phyloP scores from a whole-genome alignment of 2,797 vertebrate genomes.

The Menidia menidia region DNA sequence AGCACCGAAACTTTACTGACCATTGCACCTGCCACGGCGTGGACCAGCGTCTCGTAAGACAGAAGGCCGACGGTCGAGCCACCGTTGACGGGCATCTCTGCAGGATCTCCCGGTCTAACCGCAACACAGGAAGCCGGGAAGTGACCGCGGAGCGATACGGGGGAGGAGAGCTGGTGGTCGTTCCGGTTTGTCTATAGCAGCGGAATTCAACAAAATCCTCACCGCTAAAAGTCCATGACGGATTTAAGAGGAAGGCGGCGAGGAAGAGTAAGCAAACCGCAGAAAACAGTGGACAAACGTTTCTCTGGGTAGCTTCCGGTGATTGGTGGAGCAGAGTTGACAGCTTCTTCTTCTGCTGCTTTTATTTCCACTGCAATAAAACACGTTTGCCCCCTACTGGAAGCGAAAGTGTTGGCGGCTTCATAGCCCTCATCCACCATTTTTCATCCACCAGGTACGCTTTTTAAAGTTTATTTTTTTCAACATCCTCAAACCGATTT shows the following conservation, averaged over 20 bases:
- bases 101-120: conserved; percentile 13
- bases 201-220: not conserved
- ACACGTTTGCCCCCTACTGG: conserved; percentile 1
- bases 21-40: conserved; percentile 84
- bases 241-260: not conserved
- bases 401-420: not conserved
- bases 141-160: not conserved
- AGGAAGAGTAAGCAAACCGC: not conserved
- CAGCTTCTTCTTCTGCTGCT: conserved; percentile 9
- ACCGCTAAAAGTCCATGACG: not conserved
- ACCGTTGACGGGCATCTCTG: conserved; percentile 74
- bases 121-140: conserved; percentile 1
- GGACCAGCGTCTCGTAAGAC: conserved; percentile 86
- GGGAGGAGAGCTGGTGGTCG: not conserved
- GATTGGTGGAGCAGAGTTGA: conserved; percentile 29
- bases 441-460: too few species aligned
- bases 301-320: conserved; percentile 20
- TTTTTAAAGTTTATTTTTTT: too few species aligned
- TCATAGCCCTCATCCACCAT: too few species aligned
- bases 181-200: not conserved
- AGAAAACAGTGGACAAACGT: not conserved
- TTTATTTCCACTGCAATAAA: not conserved
- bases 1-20: conserved; percentile 65
- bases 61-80: conserved; percentile 69
- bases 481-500: too few species aligned